phyloP scores from a whole-genome alignment of 2,888 invertebrate species.

The Sarcophaga caerulescens region DNA sequence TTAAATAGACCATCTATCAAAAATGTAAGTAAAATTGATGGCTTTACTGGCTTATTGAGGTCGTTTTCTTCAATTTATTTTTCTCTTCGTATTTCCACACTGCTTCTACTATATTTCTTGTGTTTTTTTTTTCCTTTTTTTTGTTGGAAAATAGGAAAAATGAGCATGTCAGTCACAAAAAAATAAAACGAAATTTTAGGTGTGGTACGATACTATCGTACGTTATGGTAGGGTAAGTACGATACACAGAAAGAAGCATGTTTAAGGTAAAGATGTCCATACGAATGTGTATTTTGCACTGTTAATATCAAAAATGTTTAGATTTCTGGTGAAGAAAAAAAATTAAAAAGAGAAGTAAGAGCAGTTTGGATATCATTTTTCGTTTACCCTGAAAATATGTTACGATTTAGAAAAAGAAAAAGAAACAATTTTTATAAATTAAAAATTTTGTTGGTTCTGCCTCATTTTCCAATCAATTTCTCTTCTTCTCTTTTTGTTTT shows the following conservation, averaged over 20 bases:
- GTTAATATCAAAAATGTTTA: neutral
- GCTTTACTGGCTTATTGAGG: slow-evolving; percentile 59
- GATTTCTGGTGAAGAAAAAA: neutral
- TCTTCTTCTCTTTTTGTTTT: neutral
- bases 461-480: neutral
- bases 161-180: neutral
- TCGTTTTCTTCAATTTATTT: slow-evolving; percentile 25
- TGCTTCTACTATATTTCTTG: neutral
- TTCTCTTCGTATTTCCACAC: neutral
- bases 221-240: neutral
- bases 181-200: neutral
- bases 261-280: too few species aligned
- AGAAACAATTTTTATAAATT: neutral
- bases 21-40: slow-evolving; percentile 58
- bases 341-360: neutral
- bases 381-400: neutral
- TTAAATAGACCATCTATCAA: slow-evolving; percentile 63
- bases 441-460: neutral
- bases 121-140: neutral
- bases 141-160: neutral
- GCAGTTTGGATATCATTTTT: neutral
- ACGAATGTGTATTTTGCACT: neutral
- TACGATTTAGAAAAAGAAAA: neutral
- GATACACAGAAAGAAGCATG: neutral
- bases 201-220: slow-evolving; percentile 12